These are phyloP conservation scores for Lepidurus apus DNA, from an alignment of 1,140 invertebrate species.

Conservation along the genomic window DNA sequence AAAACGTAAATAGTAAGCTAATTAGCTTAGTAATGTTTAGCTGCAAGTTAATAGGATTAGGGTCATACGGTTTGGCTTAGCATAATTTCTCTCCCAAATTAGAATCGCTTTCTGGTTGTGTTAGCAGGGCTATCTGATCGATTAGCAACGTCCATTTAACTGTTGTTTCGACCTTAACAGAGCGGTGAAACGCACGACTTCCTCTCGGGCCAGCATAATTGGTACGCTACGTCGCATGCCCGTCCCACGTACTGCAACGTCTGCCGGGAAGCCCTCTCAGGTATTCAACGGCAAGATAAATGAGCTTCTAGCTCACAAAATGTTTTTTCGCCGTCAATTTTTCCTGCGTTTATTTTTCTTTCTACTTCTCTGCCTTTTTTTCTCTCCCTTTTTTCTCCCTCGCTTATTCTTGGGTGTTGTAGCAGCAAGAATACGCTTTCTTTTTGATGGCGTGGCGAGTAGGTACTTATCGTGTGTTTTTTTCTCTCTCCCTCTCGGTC, in stretches of 20 bases:
- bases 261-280: constrained; percentile 81
- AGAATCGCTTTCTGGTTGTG: not conserved
- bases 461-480: not conserved
- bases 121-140: not conserved
- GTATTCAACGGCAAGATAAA: constrained; percentile 43
- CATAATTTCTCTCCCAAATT: not conserved
- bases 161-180: constrained; percentile 40
- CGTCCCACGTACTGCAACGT: constrained; percentile 95
- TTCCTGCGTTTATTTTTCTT: not conserved
- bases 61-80: too few species aligned
- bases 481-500: not conserved
- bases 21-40: too few species aligned
- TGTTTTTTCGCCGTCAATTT: too few species aligned
- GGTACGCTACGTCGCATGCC: constrained; percentile 89
- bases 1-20: too few species aligned
- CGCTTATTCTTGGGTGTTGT: not conserved
- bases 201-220: constrained; percentile 81
- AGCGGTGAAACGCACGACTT: constrained; percentile 59
- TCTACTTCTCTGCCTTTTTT: not conserved
- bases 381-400: not conserved
- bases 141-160: not conserved
- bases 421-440: not conserved
- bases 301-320: not conserved
- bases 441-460: not conserved
- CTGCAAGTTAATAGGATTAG: too few species aligned